These are phyloP conservation scores for Cephus cinctus DNA, from an alignment of 1,140 invertebrate genomes.

Conservation along the genomic window DNA sequence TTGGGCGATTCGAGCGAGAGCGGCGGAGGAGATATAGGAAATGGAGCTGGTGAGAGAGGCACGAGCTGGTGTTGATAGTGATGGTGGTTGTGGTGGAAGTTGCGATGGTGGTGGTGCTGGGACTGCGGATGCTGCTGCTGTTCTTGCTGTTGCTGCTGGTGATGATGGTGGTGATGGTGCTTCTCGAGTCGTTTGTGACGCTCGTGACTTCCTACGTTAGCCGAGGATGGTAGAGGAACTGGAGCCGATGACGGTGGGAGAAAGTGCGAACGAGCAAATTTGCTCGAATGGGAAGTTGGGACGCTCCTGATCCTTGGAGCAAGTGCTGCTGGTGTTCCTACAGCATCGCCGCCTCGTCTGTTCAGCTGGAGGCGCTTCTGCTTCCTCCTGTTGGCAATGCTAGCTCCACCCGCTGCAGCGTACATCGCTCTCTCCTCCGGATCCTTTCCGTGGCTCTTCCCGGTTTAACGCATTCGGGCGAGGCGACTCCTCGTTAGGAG, in stretches of 20 bases:
- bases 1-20: conserved; percentile 46
- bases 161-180: conserved; percentile 32
- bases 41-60: conserved; percentile 44
- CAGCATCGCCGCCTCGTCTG: conserved; percentile 27
- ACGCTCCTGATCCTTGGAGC: no score
- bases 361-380: conserved; percentile 45
- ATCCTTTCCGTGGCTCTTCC: conserved; percentile 8
- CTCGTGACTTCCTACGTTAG: no score
- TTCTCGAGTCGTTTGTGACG: no score
- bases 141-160: conserved; percentile 20
- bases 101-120: conserved; percentile 13
- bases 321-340: conserved; percentile 19
- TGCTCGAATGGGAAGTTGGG: no score
- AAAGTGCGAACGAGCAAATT: conserved; percentile 34
- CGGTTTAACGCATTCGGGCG: conserved; percentile 36
- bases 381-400: conserved; percentile 48
- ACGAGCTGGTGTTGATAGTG: conserved; percentile 31
- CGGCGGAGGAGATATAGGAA: conserved; percentile 49
- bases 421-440: conserved; percentile 37
- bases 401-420: conserved; percentile 49
- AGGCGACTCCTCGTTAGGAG: conserved; percentile 32
- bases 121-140: conserved; percentile 17
- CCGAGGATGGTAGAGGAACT: no score
- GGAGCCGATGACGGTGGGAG: no score
- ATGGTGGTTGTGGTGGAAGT: conserved; percentile 21